Percentiles rank a stretch among this genome's conserved stretches.
phyloP scores from a whole-genome alignment of 2,888 invertebrate genomes.

The Xylota segnis region DNA sequence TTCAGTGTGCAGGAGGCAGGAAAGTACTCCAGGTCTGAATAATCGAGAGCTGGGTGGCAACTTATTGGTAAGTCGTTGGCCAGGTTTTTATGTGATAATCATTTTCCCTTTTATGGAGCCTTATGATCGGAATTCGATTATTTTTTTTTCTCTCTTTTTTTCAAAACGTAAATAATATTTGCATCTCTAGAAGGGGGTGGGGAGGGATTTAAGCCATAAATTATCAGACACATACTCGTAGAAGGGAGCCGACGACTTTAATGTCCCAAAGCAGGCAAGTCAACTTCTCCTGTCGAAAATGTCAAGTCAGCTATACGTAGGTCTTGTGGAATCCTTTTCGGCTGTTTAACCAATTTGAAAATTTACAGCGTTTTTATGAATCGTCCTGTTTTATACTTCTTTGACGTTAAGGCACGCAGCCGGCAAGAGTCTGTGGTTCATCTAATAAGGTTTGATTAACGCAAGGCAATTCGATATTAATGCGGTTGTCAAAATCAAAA shows the following conservation, averaged over 20 bases:
- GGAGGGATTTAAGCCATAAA: constrained; percentile 16
- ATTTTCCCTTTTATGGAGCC: constrained; percentile 32
- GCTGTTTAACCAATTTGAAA: constrained; percentile 25
- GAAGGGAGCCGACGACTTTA: not conserved
- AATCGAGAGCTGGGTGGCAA: constrained; percentile 15
- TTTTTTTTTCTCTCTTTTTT: constrained; percentile 5
- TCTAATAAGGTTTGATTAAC: constrained; percentile 30
- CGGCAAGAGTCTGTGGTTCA: constrained; percentile 5
- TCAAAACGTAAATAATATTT: constrained; percentile 7
- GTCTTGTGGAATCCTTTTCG: constrained; percentile 28
- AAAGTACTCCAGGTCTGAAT: constrained; percentile 4
- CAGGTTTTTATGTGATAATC: constrained; percentile 33
- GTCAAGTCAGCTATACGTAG: constrained; percentile 21
- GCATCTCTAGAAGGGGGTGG: not conserved
- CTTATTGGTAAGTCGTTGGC: constrained; percentile 24
- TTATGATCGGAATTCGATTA: constrained; percentile 39
- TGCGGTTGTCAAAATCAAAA: constrained; percentile 39
- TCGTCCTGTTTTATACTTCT: constrained; percentile 5
- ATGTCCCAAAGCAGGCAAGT: not conserved
- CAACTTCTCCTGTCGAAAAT: constrained; percentile 13
- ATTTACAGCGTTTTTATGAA: constrained; percentile 30
- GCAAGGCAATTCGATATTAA: constrained; percentile 29
- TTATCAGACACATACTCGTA: not conserved
- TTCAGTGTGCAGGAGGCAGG: not conserved
- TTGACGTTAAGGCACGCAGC: not conserved